Evolutionary conservation across 2,797 vertebrate genomes (phyloP), one percentile per base, ranked within the genome.

Genomic region (Myotis daubentonii): DNA sequence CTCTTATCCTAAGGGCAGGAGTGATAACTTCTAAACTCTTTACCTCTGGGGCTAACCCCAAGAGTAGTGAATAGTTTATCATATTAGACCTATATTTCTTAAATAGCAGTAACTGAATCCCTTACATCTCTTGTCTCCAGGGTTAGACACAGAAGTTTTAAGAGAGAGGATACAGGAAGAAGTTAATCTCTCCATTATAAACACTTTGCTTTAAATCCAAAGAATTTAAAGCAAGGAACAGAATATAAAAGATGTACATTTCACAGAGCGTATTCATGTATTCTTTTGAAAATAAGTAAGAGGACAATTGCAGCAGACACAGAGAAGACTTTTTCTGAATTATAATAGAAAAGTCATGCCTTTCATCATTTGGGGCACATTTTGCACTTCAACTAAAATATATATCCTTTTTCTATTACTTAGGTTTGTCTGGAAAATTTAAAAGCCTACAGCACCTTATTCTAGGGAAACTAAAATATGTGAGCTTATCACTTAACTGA

Each of bases 181-280:
- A 82, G 22, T 33, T 84, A 55, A 28, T 86, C 17, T 74, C 81
- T 81, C 41, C 36, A 60, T 71, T 89, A 49, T 80, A 75, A 85
- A 79, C 17, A 53, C 22, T 74, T 91, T 71, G 25, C 68, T 94
- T 91, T 95, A 68, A 47, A 62, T 72, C 38, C 87, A n/a, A 80
- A 65, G 33, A 90, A 90, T 55, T 93, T 53, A 87, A 49, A 87
- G 47, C 13, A 65, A 91, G 87, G 74, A 33, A 20, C 16, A 22
- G 68, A 80, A 47, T 93, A 47, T 51, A 30, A 70, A 72, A 80
- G 17, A 76, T 10, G 83, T 75, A 44, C 1, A 38, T 79, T 93
- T 75, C 49, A 66, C 20, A 38, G 53, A 78, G 23, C 57, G 8
- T 36, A 2, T 53, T 60, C 16, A 88, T 22, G 0, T 65, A 80